Conservation (phyloP, 2,797 vertebrate genomes). For the Lepilemur ruficaudatus region DNA sequence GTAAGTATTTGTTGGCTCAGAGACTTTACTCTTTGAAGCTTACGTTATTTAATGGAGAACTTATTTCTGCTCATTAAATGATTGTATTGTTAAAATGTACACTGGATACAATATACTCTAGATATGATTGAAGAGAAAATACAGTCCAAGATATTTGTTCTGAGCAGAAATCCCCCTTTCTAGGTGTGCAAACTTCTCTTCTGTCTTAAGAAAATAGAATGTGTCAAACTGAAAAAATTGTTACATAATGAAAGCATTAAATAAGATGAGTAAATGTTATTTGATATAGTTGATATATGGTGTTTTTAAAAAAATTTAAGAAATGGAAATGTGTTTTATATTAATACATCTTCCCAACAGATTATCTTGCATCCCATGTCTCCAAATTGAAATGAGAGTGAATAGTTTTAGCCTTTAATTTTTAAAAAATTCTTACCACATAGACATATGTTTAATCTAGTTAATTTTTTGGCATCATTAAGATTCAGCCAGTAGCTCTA, state of each 20-base stretch:
- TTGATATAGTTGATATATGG: neutral
- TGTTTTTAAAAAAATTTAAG: slow-evolving; percentile 6
- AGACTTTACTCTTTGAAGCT: neutral
- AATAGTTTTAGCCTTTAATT: slow-evolving; percentile 30
- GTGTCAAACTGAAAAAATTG: neutral
- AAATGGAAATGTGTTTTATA: slow-evolving; percentile 13
- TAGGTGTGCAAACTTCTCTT: neutral
- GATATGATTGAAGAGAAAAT: neutral
- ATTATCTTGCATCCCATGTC: neutral
- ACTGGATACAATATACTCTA: neutral
- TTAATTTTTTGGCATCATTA: slow-evolving; percentile 12
- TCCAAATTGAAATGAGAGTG: slow-evolving; percentile 6
- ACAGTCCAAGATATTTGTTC: neutral
- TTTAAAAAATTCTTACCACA: neutral
- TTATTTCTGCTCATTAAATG: slow-evolving; percentile 17
- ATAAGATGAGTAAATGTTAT: neutral
- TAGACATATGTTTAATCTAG: slow-evolving; percentile 16
- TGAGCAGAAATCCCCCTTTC: neutral
- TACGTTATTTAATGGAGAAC: slow-evolving; percentile 27
- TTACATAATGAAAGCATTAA: neutral
- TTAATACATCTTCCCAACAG: neutral
- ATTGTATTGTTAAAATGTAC: neutral
- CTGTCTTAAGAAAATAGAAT: slow-evolving; percentile 31
- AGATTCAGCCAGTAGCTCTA: neutral
- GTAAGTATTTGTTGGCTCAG: slow-evolving; percentile 44